Percentiles rank a stretch among this genome's conserved stretches.
These are phyloP conservation scores for Hippocampus zosterae DNA, from an alignment of 2,113 vertebrate genomes.

Conservation along the genomic window DNA sequence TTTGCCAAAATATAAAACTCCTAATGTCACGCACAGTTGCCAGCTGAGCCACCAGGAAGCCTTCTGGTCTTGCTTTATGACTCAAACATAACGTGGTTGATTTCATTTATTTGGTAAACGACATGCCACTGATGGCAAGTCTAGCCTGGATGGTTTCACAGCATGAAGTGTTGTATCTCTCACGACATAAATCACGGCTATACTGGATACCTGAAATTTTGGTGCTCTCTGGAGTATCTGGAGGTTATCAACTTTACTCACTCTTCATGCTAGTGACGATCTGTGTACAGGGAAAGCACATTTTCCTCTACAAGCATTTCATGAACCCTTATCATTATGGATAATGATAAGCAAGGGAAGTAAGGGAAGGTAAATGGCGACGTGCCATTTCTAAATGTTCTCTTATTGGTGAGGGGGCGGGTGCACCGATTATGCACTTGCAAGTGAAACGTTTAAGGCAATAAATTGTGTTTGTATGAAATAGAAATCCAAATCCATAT, in stretches of 20 bases:
- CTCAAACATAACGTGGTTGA: conserved; percentile 36
- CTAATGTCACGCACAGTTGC: conserved; percentile 20
- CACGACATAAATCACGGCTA: neutral
- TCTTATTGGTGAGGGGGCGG: too few species aligned
- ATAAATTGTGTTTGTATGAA: neutral
- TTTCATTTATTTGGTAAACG: conserved; percentile 32
- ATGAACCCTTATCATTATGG: too few species aligned
- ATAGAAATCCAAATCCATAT: neutral
- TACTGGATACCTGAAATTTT: neutral
- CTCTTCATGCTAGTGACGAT: too few species aligned
- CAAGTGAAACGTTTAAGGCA: neutral
- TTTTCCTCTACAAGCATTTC: too few species aligned
- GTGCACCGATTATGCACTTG: neutral
- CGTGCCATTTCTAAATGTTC: too few species aligned
- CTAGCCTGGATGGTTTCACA: neutral
- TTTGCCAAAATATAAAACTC: conserved; percentile 28
- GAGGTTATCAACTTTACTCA: too few species aligned
- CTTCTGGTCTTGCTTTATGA: conserved; percentile 32
- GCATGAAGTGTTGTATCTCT: conserved; percentile 4
- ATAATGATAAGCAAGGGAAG: too few species aligned
- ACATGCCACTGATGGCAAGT: neutral
- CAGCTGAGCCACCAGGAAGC: conserved; percentile 53
- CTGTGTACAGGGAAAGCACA: too few species aligned
- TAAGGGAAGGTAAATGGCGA: too few species aligned
- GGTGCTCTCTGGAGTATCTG: too few species aligned